Base-by-base conservation (phyloP, 2,888 invertebrate species). In the Scrobipalpa costella region DNA sequence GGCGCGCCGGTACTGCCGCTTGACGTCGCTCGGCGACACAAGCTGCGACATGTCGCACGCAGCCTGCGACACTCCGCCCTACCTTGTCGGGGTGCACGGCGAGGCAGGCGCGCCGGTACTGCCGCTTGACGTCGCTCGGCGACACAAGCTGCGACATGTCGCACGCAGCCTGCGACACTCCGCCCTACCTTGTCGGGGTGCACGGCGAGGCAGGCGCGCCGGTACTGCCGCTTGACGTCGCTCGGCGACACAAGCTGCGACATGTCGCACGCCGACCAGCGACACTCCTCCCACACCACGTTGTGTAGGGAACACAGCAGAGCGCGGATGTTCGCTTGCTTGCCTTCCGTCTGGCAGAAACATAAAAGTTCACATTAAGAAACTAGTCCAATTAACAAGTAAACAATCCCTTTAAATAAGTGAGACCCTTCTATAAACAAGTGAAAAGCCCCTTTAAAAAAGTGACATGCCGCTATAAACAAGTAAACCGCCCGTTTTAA, bases 31-130 rank as follows among this genome's bases (percentile, higher is more conserved):
- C 1, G 98, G 93, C 0, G 97, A 93, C 27, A 99, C 97, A 49
- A 99, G 93, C 72, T 98, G 97, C 77, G 98, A 95, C 98, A 99
- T 99, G 79, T 98, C 97, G 76, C 96, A 96, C 73, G 96, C 95
- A 68, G n/a, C n/a, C n/a, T n/a, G n/a, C n/a, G n/a, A n/a, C n/a
- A n/a, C n/a, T n/a, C n/a, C n/a, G n/a, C n/a, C 52, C 0, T 87
- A 98, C 98, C 94, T 99, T 99, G 84, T 99, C 99, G 0, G 99
- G 99, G 92, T 99, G 99, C 49, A 99, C 98, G 60, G 98, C 97
- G 50, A 99, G 93, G 72, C 99, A 99, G 7, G 99, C 99, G 84
- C 95, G 97, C 62, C 98, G 93, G 83, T 99, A 99, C 73, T 96
- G 95, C 79, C 98, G 98, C 86, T 99, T 99, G 63, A 99, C 99